phyloP scores from a whole-genome alignment of 2,888 invertebrate genomes.

The Campaea margaritaria region DNA sequence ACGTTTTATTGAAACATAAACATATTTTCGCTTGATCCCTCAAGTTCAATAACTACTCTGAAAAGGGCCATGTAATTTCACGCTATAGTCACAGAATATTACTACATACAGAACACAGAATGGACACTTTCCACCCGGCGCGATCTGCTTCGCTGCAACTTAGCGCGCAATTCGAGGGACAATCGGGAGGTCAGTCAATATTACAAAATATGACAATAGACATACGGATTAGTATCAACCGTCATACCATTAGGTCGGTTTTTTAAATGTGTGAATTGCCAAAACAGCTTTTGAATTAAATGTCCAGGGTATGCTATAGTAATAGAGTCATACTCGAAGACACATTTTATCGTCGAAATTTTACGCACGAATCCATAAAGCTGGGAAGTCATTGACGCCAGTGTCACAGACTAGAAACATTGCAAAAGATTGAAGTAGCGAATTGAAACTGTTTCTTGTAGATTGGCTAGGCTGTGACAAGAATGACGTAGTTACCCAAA shows the following conservation, averaged over 20 bases:
- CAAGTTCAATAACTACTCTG: conserved; percentile 32
- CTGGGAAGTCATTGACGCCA: conserved; percentile 35
- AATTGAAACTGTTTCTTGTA: background rate
- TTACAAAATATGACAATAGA: too few species aligned
- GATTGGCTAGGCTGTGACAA: conserved; percentile 22
- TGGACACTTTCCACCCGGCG: too few species aligned
- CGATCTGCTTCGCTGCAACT: too few species aligned
- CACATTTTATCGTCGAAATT: conserved; percentile 39
- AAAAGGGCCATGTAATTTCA: conserved; percentile 32
- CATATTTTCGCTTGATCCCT: conserved; percentile 23
- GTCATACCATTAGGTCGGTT: too few species aligned
- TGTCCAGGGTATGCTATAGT: too few species aligned
- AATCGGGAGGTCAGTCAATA: too few species aligned
- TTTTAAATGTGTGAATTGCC: too few species aligned
- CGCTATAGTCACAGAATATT: conserved; percentile 35
- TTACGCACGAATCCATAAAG: conserved; percentile 34
- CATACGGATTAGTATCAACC: too few species aligned
- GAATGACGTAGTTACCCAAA: conserved; percentile 15
- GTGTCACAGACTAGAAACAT: conserved; percentile 26
- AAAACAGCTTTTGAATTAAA: too few species aligned
- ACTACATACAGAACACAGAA: too few species aligned
- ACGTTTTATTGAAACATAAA: conserved; percentile 21
- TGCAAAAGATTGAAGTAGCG: background rate
- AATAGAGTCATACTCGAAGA: conserved; percentile 37
- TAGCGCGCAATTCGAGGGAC: too few species aligned